Percentiles rank a stretch among this genome's conserved stretches.
phyloP scores from a whole-genome alignment of 2,113 vertebrate genomes.

The Urocynchramus pylzowi region DNA sequence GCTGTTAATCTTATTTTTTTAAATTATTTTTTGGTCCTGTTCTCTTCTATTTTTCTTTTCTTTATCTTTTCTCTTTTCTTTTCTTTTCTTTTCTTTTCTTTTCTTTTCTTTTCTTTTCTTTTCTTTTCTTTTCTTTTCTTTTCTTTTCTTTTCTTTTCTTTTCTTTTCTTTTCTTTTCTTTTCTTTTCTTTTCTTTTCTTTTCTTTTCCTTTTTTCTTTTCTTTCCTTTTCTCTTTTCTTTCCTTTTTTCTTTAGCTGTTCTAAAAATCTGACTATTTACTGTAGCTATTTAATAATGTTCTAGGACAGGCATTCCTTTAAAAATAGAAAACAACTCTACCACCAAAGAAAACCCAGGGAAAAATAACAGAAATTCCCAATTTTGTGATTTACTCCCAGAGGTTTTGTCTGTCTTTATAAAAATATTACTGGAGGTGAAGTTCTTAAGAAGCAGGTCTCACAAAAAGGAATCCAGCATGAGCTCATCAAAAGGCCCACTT shows the following conservation, averaged over 20 bases:
- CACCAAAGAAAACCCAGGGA: not conserved
- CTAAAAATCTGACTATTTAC: not conserved
- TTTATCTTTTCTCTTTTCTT: rapidly evolving
- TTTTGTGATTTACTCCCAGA: not conserved
- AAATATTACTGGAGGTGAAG: not conserved
- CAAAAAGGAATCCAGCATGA: not conserved
- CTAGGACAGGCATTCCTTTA: not conserved
- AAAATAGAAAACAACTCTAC: not conserved
- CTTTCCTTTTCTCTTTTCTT: rapidly evolving
- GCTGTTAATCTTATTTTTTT: not conserved
- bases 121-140: too few species aligned
- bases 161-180: rapidly evolving
- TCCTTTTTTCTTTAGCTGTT: not conserved
- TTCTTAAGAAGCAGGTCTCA: not conserved
- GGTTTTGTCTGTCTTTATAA: not conserved
- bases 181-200: too few species aligned
- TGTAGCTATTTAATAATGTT: not conserved
- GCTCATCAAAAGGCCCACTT: constrained; percentile 15
- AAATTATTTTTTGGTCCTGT: not conserved
- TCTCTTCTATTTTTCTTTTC: too few species aligned
- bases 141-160: too few species aligned
- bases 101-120: not conserved
- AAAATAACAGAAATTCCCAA: not conserved
- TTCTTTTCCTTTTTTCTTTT: rapidly evolving
- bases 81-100: rapidly evolving